Evolutionary conservation across 92 coral and sea anemone genomes (phyloP), one percentile per base, ranked within the genome.

Genomic region (Ricordea florida): DNA sequence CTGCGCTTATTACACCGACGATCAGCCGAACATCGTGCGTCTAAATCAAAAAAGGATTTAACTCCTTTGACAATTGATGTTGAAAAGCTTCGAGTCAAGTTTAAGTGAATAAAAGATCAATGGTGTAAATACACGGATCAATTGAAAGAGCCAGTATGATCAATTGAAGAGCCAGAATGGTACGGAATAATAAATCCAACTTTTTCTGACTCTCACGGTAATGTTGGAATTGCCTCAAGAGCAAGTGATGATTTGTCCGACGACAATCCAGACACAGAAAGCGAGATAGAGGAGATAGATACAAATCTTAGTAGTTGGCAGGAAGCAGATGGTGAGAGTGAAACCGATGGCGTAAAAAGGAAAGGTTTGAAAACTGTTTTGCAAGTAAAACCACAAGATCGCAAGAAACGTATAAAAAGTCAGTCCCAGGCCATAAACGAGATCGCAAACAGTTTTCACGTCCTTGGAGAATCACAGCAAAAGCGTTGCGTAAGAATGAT

Each of bases 141-240:
- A n/a, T n/a, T n/a, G n/a, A n/a, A n/a, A n/a, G n/a, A n/a, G n/a
- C n/a, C n/a, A n/a, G n/a, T n/a, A n/a, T n/a, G n/a, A n/a, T n/a
- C n/a, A n/a, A n/a, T n/a, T n/a, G n/a, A n/a, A n/a, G n/a, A n/a
- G n/a, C n/a, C n/a, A n/a, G n/a, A n/a, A n/a, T n/a, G n/a, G n/a
- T n/a, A n/a, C n/a, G n/a, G n/a, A 43, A 79, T 79, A 41, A 30
- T 79, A 20, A 59, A 79, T 59, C 79, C 78, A 5, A 36, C 68
- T 18, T 79, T 79, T 57, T 67, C 85, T 6, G 78, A 79, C 59
- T 55, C 69, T 16, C 84, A 78, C 20, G 60, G 84, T 66, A 52
- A 66, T 9, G 11, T 66, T 28, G 84, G 53, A 67, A 3, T 66
- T 78, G 76, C 76, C 37, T 64, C 57, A 3, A 66, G 38, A 66